phyloP scores from a whole-genome alignment of 2,888 invertebrate species.

The Acanthoscelides obtectus region DNA sequence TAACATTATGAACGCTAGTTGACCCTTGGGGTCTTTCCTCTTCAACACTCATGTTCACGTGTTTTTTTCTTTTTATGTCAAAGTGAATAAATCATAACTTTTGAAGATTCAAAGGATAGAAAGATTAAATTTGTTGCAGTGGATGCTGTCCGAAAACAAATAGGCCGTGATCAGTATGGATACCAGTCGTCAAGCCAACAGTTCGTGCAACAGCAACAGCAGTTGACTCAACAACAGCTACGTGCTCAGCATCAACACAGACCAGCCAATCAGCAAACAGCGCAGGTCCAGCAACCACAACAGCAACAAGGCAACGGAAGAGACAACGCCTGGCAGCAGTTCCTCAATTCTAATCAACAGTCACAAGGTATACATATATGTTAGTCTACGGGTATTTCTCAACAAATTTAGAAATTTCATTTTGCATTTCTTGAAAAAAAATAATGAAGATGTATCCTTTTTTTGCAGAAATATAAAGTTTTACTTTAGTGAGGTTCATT shows the following conservation, averaged over 20 bases:
- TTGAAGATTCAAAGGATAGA: no score
- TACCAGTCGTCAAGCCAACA: constrained; percentile 27
- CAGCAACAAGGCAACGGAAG: constrained; percentile 23
- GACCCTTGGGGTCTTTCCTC: no score
- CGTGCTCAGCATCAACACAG: constrained; percentile 43
- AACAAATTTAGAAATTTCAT: no score
- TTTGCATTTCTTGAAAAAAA: no score
- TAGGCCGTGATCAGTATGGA: background rate
- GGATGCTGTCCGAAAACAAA: constrained; percentile 7
- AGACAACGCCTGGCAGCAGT: constrained; percentile 34
- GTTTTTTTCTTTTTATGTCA: no score
- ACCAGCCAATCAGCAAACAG: constrained; percentile 39
- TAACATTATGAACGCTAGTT: no score
- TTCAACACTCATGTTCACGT: no score
- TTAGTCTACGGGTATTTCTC: background rate
- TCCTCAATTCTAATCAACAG: constrained; percentile 30
- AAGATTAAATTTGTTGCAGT: background rate
- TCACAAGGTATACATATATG: constrained; percentile 19
- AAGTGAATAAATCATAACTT: no score
- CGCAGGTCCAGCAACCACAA: constrained; percentile 12
- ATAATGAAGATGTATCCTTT: no score
- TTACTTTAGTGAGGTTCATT: no score
- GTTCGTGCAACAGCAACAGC: constrained; percentile 24
- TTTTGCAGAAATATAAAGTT: no score
- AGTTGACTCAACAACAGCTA: constrained; percentile 33